Evolutionary conservation across 1,140 invertebrate species (phyloP).

Genomic region (Scaptomyza hsui): DNA sequence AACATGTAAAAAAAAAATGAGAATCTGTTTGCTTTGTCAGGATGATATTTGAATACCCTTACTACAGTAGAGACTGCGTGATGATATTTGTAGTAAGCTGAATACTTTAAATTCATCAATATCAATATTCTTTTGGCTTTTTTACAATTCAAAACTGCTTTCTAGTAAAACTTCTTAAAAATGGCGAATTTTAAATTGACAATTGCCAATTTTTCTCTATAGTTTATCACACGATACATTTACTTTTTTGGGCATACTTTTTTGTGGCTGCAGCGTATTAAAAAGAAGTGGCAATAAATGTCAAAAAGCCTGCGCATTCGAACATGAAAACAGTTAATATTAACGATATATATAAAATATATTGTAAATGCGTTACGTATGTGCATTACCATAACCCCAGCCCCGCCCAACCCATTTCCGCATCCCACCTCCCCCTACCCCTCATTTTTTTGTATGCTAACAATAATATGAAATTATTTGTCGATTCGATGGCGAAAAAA

Average conservation of each 20-base stretch:
- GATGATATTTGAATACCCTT: slow-evolving; percentile 10
- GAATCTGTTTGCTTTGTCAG: neutral
- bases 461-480: slow-evolving; percentile 79
- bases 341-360: slow-evolving; percentile 44
- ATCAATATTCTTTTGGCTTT: too few species aligned
- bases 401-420: neutral
- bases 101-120: too few species aligned
- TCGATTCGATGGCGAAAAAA: slow-evolving; percentile 60
- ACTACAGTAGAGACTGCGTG: too few species aligned
- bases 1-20: slow-evolving; percentile 8
- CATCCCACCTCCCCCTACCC: slow-evolving; percentile 6
- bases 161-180: too few species aligned
- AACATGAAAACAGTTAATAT: slow-evolving; percentile 51
- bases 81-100: too few species aligned
- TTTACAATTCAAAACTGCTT: too few species aligned
- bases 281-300: slow-evolving; percentile 69
- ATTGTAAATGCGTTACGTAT: slow-evolving; percentile 18
- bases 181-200: too few species aligned
- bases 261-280: slow-evolving; percentile 10
- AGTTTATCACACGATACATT: too few species aligned
- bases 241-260: neutral
- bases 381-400: slow-evolving; percentile 23
- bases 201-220: too few species aligned
- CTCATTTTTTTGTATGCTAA: slow-evolving; percentile 41
- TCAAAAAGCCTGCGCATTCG: slow-evolving; percentile 50